These are phyloP conservation scores for Carlito syrichta DNA, from an alignment of 2,113 vertebrate species.

Conservation along the genomic window DNA sequence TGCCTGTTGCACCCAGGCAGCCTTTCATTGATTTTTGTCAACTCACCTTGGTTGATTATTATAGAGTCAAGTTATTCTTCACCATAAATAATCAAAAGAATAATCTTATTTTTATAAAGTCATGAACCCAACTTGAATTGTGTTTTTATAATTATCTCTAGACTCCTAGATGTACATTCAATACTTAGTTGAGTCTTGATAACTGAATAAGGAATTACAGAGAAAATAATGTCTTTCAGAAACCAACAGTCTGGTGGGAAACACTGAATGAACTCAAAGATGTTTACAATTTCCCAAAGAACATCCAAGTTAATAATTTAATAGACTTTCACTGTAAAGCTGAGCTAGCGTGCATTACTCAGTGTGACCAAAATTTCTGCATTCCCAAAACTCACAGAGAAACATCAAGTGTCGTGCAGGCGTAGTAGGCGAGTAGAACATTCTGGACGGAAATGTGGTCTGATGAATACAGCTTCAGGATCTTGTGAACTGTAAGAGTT, in stretches of 20 bases:
- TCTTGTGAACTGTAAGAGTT: not conserved
- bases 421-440: accelerated
- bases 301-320: constrained; percentile 31
- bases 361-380: not conserved
- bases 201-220: not conserved
- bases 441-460: not conserved
- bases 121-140: not conserved
- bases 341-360: not conserved
- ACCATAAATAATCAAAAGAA: not conserved
- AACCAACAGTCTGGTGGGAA: not conserved
- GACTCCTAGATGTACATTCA: not conserved
- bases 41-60: not conserved
- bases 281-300: constrained; percentile 36
- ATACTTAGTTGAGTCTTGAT: not conserved
- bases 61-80: not conserved
- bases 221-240: constrained; percentile 19
- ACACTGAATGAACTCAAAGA: not conserved
- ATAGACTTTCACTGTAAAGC: not conserved
- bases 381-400: not conserved
- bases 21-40: not conserved
- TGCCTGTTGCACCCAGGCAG: not conserved
- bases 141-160: constrained; percentile 17
- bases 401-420: not conserved
- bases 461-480: not conserved
- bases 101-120: not conserved